These are phyloP conservation scores for Tribolium freemani DNA, from an alignment of 2,888 invertebrate species.

Conservation along the genomic window DNA sequence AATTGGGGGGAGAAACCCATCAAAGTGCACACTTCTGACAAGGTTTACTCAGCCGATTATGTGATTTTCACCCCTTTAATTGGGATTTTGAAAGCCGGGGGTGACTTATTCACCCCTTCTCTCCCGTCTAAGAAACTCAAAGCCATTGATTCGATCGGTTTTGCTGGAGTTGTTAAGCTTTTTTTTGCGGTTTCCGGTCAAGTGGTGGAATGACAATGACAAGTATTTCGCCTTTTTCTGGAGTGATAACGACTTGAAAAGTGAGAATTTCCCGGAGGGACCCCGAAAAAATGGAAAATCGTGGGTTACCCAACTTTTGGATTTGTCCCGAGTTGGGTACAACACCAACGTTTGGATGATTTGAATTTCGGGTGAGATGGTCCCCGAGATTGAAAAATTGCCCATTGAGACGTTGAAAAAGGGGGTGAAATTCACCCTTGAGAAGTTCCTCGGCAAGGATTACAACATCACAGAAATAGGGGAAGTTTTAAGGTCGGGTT, in stretches of 20 bases:
- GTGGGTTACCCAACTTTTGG: background rate
- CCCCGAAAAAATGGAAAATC: slow-evolving; percentile 1
- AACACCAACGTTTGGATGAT: slow-evolving; percentile 72
- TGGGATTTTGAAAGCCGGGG: slow-evolving; percentile 75
- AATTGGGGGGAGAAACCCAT: background rate
- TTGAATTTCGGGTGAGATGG: slow-evolving; percentile 77
- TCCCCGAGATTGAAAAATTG: slow-evolving; percentile 74
- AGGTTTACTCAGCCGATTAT: slow-evolving; percentile 71
- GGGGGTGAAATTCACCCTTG: slow-evolving; percentile 60
- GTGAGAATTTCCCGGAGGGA: slow-evolving; percentile 3
- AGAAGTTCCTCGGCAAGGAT: slow-evolving; percentile 66
- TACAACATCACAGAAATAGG: slow-evolving; percentile 9
- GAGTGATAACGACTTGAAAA: slow-evolving; percentile 10
- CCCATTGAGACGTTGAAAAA: slow-evolving; percentile 69
- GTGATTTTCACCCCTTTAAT: slow-evolving; percentile 77
- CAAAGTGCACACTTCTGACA: slow-evolving; percentile 62
- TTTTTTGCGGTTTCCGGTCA: slow-evolving; percentile 63
- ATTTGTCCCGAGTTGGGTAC: slow-evolving; percentile 59
- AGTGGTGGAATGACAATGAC: slow-evolving; percentile 8
- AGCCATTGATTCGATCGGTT: slow-evolving; percentile 71
- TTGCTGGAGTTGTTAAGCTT: slow-evolving; percentile 77
- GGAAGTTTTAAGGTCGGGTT: slow-evolving; percentile 71
- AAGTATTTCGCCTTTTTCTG: slow-evolving; percentile 67
- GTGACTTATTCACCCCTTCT: slow-evolving; percentile 70
- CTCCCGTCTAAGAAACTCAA: slow-evolving; percentile 69